phyloP scores from a whole-genome alignment of 2,888 invertebrate genomes.

The Napeogenes sylphis region DNA sequence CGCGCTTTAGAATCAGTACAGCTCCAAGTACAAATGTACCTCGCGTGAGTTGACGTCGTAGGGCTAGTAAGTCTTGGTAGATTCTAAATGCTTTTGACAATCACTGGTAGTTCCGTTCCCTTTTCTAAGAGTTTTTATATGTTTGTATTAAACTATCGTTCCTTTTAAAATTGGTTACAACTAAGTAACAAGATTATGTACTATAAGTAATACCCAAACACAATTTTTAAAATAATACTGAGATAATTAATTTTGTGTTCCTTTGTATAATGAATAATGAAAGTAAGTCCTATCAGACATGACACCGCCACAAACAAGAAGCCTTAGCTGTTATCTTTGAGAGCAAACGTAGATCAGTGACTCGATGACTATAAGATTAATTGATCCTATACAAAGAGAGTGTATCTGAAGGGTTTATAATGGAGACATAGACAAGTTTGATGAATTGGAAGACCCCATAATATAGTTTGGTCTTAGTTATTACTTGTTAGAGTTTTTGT shows the following conservation, averaged over 20 bases:
- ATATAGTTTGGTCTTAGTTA: conserved; percentile 7
- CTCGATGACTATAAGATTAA: conserved; percentile 38
- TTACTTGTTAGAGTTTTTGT: neutral
- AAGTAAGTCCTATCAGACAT: conserved; percentile 26
- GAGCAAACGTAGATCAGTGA: conserved; percentile 20
- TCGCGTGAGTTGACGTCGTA: conserved; percentile 17
- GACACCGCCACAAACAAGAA: conserved; percentile 22
- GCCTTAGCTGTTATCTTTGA: conserved; percentile 25
- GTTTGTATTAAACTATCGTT: neutral
- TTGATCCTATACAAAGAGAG: conserved; percentile 20
- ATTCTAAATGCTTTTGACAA: conserved; percentile 3
- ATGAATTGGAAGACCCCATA: conserved; percentile 9
- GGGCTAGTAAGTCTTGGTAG: neutral
- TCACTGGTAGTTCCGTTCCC: neutral
- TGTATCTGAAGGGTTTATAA: conserved; percentile 18
- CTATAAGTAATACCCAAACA: neutral
- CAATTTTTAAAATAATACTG: conserved; percentile 4
- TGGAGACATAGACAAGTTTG: conserved; percentile 12
- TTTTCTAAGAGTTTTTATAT: neutral
- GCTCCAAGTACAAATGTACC: conserved; percentile 18
- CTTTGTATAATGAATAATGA: conserved; percentile 22
- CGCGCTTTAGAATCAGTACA: neutral
- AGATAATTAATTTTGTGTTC: conserved; percentile 25
- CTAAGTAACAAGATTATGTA: neutral
- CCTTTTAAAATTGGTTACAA: neutral